phyloP scores from a whole-genome alignment of 2,797 vertebrate species.

The Okamejei kenojei region DNA sequence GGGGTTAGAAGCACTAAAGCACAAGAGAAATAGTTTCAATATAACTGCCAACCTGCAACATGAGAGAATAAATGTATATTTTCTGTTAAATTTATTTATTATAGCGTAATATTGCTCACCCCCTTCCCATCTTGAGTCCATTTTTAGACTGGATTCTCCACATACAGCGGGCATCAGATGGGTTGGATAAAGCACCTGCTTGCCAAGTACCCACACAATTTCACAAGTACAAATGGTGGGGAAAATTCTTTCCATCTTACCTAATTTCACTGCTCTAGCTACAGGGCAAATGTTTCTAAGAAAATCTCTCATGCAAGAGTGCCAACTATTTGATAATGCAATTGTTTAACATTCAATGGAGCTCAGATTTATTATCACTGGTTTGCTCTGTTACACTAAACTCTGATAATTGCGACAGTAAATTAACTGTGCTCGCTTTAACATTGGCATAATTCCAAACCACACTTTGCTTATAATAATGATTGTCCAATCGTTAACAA shows the following conservation, averaged over 20 bases:
- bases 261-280: neutral
- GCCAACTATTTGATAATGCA: neutral
- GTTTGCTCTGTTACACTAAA: too few species aligned
- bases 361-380: too few species aligned
- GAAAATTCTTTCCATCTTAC: neutral
- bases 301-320: too few species aligned
- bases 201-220: neutral
- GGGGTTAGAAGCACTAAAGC: neutral
- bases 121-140: neutral
- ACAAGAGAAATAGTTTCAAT: conserved; percentile 23
- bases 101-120: too few species aligned
- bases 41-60: neutral
- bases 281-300: neutral
- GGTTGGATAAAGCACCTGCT: too few species aligned
- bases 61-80: neutral
- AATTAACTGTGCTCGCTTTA: neutral
- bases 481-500: neutral
- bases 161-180: neutral
- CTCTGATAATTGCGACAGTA: neutral
- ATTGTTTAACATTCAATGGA: neutral
- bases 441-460: neutral
- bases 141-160: neutral
- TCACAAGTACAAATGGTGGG: neutral
- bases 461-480: neutral
- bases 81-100: neutral